phyloP scores from a whole-genome alignment of 64 coral and sea anemone genomes.

The Anthopleura sola region DNA sequence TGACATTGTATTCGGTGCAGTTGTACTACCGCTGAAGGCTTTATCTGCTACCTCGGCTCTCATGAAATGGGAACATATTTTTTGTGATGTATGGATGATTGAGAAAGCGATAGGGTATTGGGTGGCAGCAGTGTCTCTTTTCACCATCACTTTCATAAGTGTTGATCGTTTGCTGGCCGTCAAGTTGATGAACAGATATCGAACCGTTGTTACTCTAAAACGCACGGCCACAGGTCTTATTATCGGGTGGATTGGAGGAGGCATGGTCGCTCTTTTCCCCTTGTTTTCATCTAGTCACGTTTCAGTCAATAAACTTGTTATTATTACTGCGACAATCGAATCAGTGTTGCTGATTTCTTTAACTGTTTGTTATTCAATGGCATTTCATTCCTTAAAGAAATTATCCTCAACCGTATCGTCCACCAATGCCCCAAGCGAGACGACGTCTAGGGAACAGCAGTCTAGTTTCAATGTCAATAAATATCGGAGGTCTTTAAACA shows the following conservation, averaged over 20 bases:
- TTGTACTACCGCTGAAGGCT: background rate
- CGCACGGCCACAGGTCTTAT: background rate
- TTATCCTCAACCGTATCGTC: background rate
- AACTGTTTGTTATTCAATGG: background rate
- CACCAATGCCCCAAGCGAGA: background rate
- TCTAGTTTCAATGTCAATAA: background rate
- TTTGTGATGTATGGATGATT: background rate
- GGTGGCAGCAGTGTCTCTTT: background rate
- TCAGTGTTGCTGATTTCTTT: background rate
- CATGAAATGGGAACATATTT: background rate
- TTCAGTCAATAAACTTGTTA: background rate
- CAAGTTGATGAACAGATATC: background rate
- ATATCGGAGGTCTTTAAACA: background rate
- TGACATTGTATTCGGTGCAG: background rate
- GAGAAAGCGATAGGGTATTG: background rate
- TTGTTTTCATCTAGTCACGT: background rate
- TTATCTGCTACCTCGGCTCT: background rate
- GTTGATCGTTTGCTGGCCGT: background rate
- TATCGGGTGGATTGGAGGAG: background rate
- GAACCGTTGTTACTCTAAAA: background rate
- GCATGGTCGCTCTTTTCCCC: background rate
- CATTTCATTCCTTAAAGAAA: background rate
- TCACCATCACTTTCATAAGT: background rate
- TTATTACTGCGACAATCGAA: background rate
- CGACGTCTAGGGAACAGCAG: no score